Percentiles rank a stretch among this genome's conserved stretches.
Evolutionary conservation across 1,140 invertebrate species (phyloP).

Genomic region (Prorops nasuta): DNA sequence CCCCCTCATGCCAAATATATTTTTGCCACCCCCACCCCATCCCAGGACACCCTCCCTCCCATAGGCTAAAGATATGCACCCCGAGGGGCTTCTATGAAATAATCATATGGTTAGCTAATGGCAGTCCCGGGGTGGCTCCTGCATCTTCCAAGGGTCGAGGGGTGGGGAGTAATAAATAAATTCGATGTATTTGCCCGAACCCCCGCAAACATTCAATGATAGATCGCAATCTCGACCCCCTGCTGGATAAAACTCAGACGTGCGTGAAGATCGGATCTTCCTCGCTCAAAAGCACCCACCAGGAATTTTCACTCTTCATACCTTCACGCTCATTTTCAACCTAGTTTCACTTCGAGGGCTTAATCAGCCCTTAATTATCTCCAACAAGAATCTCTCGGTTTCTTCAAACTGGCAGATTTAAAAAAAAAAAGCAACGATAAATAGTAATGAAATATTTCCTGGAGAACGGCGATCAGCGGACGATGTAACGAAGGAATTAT

Average conservation of each 20-base stretch:
- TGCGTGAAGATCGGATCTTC: slow-evolving; percentile 27
- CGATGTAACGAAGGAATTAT: no score
- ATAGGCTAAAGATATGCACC: slow-evolving; percentile 48
- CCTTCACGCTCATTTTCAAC: no score
- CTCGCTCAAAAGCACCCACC: no score
- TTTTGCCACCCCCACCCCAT: no score
- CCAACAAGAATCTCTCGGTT: neutral
- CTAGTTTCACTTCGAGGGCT: no score
- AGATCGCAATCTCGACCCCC: slow-evolving; percentile 43
- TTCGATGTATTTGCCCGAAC: slow-evolving; percentile 49
- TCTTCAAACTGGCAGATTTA: no score
- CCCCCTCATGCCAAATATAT: no score
- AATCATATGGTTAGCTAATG: slow-evolving; percentile 59
- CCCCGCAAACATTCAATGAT: slow-evolving; percentile 54
- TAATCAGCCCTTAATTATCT: neutral
- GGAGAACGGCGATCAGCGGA: no score
- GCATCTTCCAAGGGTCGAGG: slow-evolving; percentile 12
- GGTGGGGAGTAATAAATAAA: slow-evolving; percentile 51
- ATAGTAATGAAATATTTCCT: no score
- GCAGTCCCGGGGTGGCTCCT: slow-evolving; percentile 13
- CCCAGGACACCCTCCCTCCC: neutral
- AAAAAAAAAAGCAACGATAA: no score
- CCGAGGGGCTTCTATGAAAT: slow-evolving; percentile 50
- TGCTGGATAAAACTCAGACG: slow-evolving; percentile 22
- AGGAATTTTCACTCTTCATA: no score